Evolutionary conservation across 1,140 invertebrate species (phyloP), one percentile per base, ranked within the genome.

Genomic region (Bombus polaris): DNA sequence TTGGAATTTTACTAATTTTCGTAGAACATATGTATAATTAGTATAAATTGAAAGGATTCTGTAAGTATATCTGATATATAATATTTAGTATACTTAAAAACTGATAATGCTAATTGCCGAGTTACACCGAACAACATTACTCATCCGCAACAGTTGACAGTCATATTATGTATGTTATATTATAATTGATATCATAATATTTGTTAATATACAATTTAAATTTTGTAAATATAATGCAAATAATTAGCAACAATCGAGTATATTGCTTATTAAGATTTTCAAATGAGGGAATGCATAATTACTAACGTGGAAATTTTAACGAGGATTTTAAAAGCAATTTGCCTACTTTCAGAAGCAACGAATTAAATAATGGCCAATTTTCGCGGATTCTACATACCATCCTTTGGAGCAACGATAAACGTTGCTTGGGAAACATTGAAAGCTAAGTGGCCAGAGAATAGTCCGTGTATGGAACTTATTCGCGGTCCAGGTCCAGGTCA

Each of bases 391-490:
- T 95, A 95, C 75, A 95, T 97, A 89, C 97, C 98, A 28, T 97
- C 97, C 47, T 93, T 98, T 71, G 96, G 96, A 89, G 97, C 97
- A 91, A 97, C 97, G 32, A 93, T 98, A 86, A 97, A 97, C 92
- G 97, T 98, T 76, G 97, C 97, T 4, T 97, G 97, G 96, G 97
- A 98, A 93, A 97, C 97, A 35, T 95, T 98, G 53, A 96, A 97
- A 83, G 97, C 97, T 88, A 96, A 97, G 91, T 96, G 98, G 93
- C 98, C 98, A 42, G 97, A 97, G 47, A 97, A 97, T 79, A 95
- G 95, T 72, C 95, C 95, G 0, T 96, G 95, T 77, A 93, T 95
- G 92, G 96, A 96, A 81, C 83, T 95, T 68, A 93, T 96, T 37
- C 91, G 92, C 1, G 92, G 93, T 74, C 92, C 94, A 32, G 75